Conservation (phyloP, 2,888 invertebrate species). For the Pterobdella sp. region DNA sequence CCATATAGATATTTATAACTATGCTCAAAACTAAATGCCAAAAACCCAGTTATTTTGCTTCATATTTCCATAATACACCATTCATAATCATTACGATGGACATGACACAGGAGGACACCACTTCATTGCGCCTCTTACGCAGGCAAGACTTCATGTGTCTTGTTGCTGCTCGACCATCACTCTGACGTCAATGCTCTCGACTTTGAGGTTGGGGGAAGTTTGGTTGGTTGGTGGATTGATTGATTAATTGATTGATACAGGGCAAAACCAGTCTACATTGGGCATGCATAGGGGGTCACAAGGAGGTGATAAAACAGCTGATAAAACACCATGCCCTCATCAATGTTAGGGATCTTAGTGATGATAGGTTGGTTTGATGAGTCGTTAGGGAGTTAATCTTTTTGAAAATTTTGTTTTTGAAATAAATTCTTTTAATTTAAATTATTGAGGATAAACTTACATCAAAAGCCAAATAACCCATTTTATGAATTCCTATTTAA, state of each 20-base stretch:
- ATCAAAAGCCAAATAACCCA: no score
- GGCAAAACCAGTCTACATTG: constrained; percentile 51
- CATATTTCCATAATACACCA: no score
- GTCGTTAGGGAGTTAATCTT: no score
- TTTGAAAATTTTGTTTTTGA: no score
- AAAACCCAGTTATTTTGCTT: no score
- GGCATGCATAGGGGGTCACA: constrained; percentile 50
- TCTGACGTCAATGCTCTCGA: constrained; percentile 46
- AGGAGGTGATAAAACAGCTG: constrained; percentile 49
- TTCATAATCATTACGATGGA: no score
- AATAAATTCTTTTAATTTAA: no score
- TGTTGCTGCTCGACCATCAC: constrained; percentile 49
- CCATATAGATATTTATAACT: no score
- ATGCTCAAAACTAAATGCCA: no score
- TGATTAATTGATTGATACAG: constrained; percentile 28
- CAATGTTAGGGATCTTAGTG: constrained; percentile 50
- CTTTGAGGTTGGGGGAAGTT: neutral
- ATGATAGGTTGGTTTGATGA: constrained; percentile 46
- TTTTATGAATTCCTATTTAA: no score
- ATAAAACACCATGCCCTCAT: constrained; percentile 49
- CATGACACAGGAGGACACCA: constrained; percentile 45
- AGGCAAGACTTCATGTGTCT: constrained; percentile 51
- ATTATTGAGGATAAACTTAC: no score
- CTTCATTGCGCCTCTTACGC: constrained; percentile 51
- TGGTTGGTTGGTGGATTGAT: neutral